Evolutionary conservation across 2,888 invertebrate genomes (phyloP), one percentile per base, ranked within the genome.

Genomic region (Rhogogaster chlorosoma): DNA sequence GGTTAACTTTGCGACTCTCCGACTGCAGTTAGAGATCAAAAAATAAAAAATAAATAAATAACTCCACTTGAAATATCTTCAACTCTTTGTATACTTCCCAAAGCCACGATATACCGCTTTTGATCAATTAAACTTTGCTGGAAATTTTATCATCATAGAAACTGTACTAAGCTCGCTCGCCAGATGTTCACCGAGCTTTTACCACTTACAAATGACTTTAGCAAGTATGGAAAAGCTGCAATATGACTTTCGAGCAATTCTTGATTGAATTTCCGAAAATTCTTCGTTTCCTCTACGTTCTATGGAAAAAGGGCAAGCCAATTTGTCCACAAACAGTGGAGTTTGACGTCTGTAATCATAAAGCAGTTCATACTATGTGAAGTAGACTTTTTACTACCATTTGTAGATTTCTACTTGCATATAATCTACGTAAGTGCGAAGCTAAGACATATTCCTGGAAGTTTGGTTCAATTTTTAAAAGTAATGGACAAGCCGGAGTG

Each of bases 1-100:
- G 32, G 77, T 77, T 29, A 77, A 77, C 32, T 77, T 77, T 32
- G 18, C 53, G 77, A 18, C 32, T 77, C 77, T 75, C 29, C 77
- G n/a, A 22, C 42, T 49, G 53, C 3, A 53, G 12, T 61, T 22
- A 0, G 67, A 67, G 53, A 53, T 32, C 6, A 32, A 38, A 29
- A 32, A 77, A 49, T 77, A n/a, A 53, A 73, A 9, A 29, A 53
- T 18, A 77, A 53, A 32, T n/a, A 73, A 42, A 42, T 38, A 73
- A 22, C 53, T 77, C 32, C 29, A 32, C 9, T 77, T 32, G 53
- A 53, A 53, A 77, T 77, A 77, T 49, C 77, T 77, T 18, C 4
- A 32, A 49, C 29, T 32, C 53, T 77, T 45, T 32, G 49, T 32
- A 26, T 45, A 42, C 32, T 77, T 18, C 18, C 29, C 29, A 53